These are phyloP conservation scores for Bambusicola thoracicus DNA, from an alignment of 2,113 vertebrate genomes.

Conservation along the genomic window DNA sequence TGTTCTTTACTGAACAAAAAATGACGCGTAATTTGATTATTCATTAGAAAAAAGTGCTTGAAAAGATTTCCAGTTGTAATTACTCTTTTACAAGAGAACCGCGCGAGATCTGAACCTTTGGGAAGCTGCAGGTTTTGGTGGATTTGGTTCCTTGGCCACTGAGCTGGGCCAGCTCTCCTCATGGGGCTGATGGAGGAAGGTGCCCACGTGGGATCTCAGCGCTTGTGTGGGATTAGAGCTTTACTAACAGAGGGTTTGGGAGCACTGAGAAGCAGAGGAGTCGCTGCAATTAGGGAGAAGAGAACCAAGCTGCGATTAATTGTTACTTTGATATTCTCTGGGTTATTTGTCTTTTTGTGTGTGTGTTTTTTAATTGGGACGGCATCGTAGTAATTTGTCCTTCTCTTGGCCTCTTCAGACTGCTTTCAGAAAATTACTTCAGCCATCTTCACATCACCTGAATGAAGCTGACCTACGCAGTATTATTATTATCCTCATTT, in stretches of 20 bases:
- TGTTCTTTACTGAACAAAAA: not conserved
- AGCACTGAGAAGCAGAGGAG: not conserved
- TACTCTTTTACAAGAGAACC: not conserved
- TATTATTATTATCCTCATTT: not conserved
- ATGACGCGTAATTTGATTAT: not conserved
- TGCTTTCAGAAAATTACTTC: not conserved
- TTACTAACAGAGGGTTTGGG: not conserved
- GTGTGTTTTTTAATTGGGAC: not conserved
- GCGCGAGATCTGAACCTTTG: not conserved
- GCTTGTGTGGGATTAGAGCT: not conserved
- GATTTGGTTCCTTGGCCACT: not conserved
- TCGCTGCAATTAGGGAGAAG: not conserved
- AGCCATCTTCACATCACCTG: not conserved
- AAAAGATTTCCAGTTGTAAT: not conserved
- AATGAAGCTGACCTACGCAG: not conserved
- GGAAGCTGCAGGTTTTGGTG: not conserved
- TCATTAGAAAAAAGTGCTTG: not conserved
- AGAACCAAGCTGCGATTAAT: not conserved
- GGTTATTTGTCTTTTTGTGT: not conserved
- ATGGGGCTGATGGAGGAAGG: not conserved
- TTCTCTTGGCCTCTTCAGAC: not conserved
- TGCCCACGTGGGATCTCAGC: not conserved
- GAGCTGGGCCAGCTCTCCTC: accelerated
- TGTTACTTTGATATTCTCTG: not conserved
- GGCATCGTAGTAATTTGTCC: not conserved